These are phyloP conservation scores for Formica aserva DNA, from an alignment of 2,888 invertebrate species.

Conservation along the genomic window DNA sequence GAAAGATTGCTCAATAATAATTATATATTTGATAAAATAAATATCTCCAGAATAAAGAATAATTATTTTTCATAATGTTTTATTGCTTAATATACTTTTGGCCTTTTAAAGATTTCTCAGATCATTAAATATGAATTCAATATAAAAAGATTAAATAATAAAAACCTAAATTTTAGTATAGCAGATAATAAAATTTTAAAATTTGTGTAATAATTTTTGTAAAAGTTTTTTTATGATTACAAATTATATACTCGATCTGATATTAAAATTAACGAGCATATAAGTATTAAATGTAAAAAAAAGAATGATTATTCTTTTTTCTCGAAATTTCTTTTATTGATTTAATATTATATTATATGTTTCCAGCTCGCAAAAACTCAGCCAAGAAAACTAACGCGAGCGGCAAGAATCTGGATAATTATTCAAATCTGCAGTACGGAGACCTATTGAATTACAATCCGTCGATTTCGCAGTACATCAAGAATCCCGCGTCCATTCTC, in stretches of 20 bases:
- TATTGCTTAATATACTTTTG: neutral
- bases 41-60: neutral
- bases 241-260: too few species aligned
- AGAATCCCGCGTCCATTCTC: conserved; percentile 83
- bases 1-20: conserved; percentile 56
- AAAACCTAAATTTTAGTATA: too few species aligned
- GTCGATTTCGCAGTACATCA: conserved; percentile 83
- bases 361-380: neutral
- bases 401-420: conserved; percentile 55
- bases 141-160: too few species aligned
- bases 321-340: conserved; percentile 44
- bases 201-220: too few species aligned
- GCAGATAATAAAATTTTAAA: too few species aligned
- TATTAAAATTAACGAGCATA: too few species aligned
- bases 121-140: too few species aligned
- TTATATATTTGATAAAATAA: neutral
- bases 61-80: neutral
- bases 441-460: conserved; percentile 83
- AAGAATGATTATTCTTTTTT: neutral
- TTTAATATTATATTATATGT: conserved; percentile 58
- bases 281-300: neutral
- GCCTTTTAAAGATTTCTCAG: too few species aligned
- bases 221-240: too few species aligned
- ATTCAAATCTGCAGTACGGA: conserved; percentile 77
- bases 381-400: conserved; percentile 51